phyloP scores from a whole-genome alignment of 2,888 invertebrate genomes.

The Apodemia hepburni region DNA sequence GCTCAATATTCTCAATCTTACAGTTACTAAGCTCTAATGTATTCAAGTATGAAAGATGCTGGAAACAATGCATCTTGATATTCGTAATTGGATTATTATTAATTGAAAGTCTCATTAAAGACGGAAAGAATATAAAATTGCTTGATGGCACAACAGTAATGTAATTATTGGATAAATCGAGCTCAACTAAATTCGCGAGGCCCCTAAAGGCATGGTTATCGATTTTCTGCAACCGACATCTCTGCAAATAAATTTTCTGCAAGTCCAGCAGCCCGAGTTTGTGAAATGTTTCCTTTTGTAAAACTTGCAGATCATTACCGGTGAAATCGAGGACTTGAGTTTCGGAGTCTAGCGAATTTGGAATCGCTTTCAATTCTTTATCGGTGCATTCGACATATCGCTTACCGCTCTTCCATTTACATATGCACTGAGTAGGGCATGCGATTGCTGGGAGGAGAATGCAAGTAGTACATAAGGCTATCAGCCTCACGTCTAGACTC shows the following conservation, averaged over 20 bases:
- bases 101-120: slow-evolving; percentile 90
- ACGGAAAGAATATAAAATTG: slow-evolving; percentile 88
- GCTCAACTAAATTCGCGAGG: slow-evolving; percentile 91
- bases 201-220: slow-evolving; percentile 91
- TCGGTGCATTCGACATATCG: slow-evolving; percentile 93
- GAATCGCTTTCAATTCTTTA: slow-evolving; percentile 87
- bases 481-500: slow-evolving; percentile 61
- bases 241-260: slow-evolving; percentile 91
- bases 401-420: slow-evolving; percentile 96
- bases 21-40: slow-evolving; percentile 91
- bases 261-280: slow-evolving; percentile 90
- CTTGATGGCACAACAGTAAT: slow-evolving; percentile 88
- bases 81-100: slow-evolving; percentile 90
- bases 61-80: slow-evolving; percentile 86
- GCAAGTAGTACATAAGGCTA: slow-evolving; percentile 70
- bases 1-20: slow-evolving; percentile 87
- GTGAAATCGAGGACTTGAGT: slow-evolving; percentile 94
- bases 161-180: slow-evolving; percentile 92
- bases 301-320: slow-evolving; percentile 89
- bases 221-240: slow-evolving; percentile 88
- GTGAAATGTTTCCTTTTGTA: slow-evolving; percentile 89
- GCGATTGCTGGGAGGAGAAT: slow-evolving; percentile 68
- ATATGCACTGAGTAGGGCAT: slow-evolving; percentile 90
- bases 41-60: slow-evolving; percentile 86
- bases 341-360: slow-evolving; percentile 88